These are phyloP conservation scores for Gymnorhina tibicen DNA, from an alignment of 2,113 vertebrate species.

Conservation along the genomic window DNA sequence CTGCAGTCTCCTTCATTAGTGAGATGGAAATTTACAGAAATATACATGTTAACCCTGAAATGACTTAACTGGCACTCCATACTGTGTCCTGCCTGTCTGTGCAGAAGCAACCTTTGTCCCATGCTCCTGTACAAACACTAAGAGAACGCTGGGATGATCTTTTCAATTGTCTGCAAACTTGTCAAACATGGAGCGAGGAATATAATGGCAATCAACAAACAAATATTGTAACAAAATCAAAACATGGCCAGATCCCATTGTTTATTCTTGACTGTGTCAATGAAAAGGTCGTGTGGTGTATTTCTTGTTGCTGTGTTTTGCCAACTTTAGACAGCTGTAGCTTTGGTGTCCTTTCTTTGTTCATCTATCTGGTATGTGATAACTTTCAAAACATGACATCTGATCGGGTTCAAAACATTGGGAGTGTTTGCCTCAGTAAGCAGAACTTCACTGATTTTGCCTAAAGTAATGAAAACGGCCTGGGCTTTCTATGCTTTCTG, in stretches of 20 bases:
- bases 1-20: neutral
- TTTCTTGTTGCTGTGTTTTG: slow-evolving; percentile 1
- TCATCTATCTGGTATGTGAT: neutral
- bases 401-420: neutral
- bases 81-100: neutral
- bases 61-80: neutral
- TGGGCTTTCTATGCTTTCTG: neutral
- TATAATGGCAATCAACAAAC: neutral
- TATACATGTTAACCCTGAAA: neutral
- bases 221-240: neutral
- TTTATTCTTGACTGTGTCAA: neutral
- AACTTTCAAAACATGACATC: neutral
- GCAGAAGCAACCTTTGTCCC: neutral
- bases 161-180: neutral
- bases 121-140: neutral
- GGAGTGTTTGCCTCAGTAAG: neutral
- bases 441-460: neutral
- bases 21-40: neutral
- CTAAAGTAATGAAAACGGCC: neutral
- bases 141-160: neutral
- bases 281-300: neutral
- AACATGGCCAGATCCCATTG: neutral
- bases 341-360: neutral
- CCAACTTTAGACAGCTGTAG: neutral
- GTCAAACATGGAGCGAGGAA: neutral